Base-by-base conservation (phyloP, 2,113 vertebrate genomes). In the Oryzias woworae region DNA sequence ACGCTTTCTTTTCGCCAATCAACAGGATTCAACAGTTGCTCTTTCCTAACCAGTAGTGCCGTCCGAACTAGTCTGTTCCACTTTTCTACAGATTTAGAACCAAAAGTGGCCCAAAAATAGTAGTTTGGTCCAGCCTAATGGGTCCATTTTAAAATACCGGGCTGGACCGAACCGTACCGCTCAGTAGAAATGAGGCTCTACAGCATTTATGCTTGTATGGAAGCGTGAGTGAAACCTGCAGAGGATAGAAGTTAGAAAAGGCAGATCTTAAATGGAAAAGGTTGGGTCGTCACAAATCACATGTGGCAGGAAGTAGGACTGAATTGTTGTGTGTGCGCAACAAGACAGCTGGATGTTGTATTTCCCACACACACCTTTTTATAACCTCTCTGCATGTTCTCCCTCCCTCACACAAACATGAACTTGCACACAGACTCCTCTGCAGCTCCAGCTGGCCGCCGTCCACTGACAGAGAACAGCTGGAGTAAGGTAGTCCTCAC, bases 401-500 rank as follows among this genome's bases (percentile, higher is more conserved):
- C 1, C 1, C 50, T 7, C 14, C 1, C 58, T n/a, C 47, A 12
- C 63, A 18, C 18, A 15, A 47, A 16, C 46, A 12, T 7, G 42
- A 54, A 62, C 3, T 4, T 53, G 43, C 68, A 10, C 13, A 45
- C 67, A 1, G n/a, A 18, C 46, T 51, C 53, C 61, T 71, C 79
- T 53, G 58, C 73, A 55, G 63, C 64, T 81, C 81, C 88, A 90
- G 89, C 90, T 90, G 88, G 89, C 84, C 64, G 77, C 79, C 71
- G 52, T 78, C 73, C 87, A 84, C 89, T 82, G 89, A 83, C 86
- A 74, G 72, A 73, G 79, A 89, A 90, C 91, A 92, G 90, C 91
- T 91, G 90, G 87, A 88, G 78, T 31, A 23, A 51, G 54, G 62
- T 67, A 77, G 69, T 58, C 70, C 53, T 52, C 57, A 0, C 64